Conservation (phyloP, 1,140 invertebrate species). For the Cydia strobilella region DNA sequence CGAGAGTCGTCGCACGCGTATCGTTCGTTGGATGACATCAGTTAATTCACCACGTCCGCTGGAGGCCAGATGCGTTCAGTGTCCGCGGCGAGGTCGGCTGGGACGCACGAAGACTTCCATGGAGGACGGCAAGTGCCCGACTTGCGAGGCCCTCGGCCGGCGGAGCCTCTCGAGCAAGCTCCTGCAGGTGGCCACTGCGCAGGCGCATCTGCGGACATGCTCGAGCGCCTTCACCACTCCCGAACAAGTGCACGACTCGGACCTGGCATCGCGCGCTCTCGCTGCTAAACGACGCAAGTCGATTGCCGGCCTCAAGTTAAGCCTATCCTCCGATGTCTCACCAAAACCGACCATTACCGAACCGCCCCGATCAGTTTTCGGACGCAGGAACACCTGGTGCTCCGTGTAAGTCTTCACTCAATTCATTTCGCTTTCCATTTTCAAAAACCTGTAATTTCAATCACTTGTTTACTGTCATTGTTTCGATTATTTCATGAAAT, state of each 20-base stretch:
- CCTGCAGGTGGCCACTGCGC: slow-evolving; percentile 73
- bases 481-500: slow-evolving; percentile 35
- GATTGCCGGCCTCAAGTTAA: slow-evolving; percentile 70
- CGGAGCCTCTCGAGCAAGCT: slow-evolving; percentile 70
- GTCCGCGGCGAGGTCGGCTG: slow-evolving; percentile 65
- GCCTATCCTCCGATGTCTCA: slow-evolving; percentile 54
- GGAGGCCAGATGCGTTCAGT: slow-evolving; percentile 72
- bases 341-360: slow-evolving; percentile 54
- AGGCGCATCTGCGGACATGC: slow-evolving; percentile 73
- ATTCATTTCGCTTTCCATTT: slow-evolving; percentile 31
- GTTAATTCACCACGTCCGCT: slow-evolving; percentile 73
- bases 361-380: slow-evolving; percentile 54
- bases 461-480: neutral
- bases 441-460: slow-evolving; percentile 12
- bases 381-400: slow-evolving; percentile 78
- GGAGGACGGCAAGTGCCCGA: slow-evolving; percentile 73
- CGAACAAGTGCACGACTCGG: slow-evolving; percentile 57
- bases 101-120: slow-evolving; percentile 72
- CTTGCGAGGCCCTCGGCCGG: slow-evolving; percentile 71
- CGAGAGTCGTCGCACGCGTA: slow-evolving; percentile 64
- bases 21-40: slow-evolving; percentile 75
- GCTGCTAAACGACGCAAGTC: slow-evolving; percentile 75
- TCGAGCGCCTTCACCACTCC: slow-evolving; percentile 55
- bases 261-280: slow-evolving; percentile 68
- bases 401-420: slow-evolving; percentile 66